Evolutionary conservation across 2,888 invertebrate genomes (phyloP).

Genomic region (Platypus cylindrus): DNA sequence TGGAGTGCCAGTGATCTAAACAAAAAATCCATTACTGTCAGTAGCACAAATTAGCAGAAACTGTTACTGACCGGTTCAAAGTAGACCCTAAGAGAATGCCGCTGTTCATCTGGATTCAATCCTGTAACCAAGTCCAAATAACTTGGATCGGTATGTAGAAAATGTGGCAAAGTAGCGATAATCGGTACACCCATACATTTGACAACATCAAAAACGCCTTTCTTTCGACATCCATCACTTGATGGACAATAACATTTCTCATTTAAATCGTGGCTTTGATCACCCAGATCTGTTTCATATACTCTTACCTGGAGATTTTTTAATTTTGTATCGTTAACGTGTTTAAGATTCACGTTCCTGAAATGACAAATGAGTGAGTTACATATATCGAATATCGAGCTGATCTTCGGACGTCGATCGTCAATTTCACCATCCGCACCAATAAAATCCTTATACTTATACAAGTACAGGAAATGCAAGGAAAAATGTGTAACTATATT

Average conservation of each 20-base stretch:
- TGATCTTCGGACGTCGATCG: too few relatives aligned
- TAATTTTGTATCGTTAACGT: conserved; percentile 44
- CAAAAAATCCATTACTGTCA: conserved; percentile 1
- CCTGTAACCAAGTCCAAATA: conserved; percentile 42
- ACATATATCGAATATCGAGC: too few relatives aligned
- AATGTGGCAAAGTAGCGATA: conserved; percentile 67
- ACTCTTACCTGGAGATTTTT: conserved; percentile 52
- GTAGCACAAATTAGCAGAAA: background rate
- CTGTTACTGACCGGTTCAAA: conserved; percentile 59
- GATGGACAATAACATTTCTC: conserved; percentile 43
- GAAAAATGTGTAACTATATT: too few relatives aligned
- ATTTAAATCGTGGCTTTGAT: conserved; percentile 41
- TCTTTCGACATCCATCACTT: conserved; percentile 51
- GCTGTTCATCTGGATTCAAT: conserved; percentile 48
- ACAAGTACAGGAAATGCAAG: too few relatives aligned
- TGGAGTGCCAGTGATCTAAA: conserved; percentile 57
- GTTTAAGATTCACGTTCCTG: conserved; percentile 50
- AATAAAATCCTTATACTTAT: too few relatives aligned
- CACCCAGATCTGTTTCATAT: conserved; percentile 58
- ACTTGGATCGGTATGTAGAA: conserved; percentile 45
- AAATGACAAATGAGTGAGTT: too few relatives aligned
- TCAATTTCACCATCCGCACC: too few relatives aligned
- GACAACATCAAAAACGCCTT: conserved; percentile 56
- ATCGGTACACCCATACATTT: conserved; percentile 62
- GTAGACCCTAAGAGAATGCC: conserved; percentile 61